Evolutionary conservation across 2,888 invertebrate species (phyloP), one percentile per base, ranked within the genome.

Genomic region (Balanococcus diminutus): DNA sequence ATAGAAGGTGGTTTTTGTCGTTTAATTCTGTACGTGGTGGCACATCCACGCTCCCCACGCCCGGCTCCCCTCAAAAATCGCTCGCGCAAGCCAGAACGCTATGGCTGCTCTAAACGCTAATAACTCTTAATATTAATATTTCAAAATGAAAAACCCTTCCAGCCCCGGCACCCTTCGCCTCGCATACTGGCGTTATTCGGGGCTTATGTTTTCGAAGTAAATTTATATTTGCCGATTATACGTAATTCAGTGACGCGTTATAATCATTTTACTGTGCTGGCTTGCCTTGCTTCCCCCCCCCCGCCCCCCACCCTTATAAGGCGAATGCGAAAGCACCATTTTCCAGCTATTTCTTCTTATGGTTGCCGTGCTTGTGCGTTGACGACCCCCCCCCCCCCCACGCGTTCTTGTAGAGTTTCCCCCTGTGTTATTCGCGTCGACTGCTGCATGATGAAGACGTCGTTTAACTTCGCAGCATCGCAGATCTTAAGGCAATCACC

Each of bases 221-320:
- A 84, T 84, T 84, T 84, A 84, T 84, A 84, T 84, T 84, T 84
- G 72, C 84, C 84, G 84, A 84, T 84, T 84, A 84, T 84, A 84
- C 84, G 84, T 84, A 75, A 84, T 84, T 84, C 84, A 84, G 75
- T 19, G 84, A 72, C 84, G 84, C 84, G 84, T 84, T 83, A 83
- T 83, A 83, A 84, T 84, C 84, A 84, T 84, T 84, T 84, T 75
- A 51, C 84, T n/a, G n/a, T n/a, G n/a, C n/a, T n/a, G n/a, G n/a
- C n/a, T n/a, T n/a, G n/a, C n/a, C n/a, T 84, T 9, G 51, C 28
- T 28, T 22, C 56, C 61, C 28, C 56, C n/a, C n/a, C n/a, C n/a
- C 28, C 61, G 61, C n/a, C n/a, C n/a, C n/a, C n/a, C n/a, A n/a
- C n/a, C n/a, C n/a, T n/a, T n/a, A n/a, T n/a, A n/a, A n/a, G n/a